Evolutionary conservation across 2,797 vertebrate genomes (phyloP), one percentile per base, ranked within the genome.

Genomic region (Neosilurus mollespiculum): DNA sequence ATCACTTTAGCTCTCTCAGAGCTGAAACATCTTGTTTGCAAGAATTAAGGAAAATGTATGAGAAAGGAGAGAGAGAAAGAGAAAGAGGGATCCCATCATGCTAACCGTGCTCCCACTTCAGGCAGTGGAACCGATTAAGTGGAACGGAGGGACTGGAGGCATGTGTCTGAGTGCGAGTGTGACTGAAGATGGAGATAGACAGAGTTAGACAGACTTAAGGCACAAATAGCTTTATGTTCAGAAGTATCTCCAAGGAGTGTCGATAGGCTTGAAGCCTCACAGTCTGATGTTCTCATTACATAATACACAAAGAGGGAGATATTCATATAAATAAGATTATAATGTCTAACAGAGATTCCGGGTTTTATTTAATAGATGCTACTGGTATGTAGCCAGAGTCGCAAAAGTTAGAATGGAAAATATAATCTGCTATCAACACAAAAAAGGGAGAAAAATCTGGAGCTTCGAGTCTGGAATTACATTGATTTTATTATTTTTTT

Each of bases 151-250:
- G 70, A 59, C 69, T 80, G 62, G 51, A 84, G 69, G 78, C 61
- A 53, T 75, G 58, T 53, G 65, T 78, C 10, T 70, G 53, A 43
- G 81, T 69, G 43, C 53, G 76, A 53, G 76, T 34, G 43, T 54
- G 82, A 72, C 76, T 64, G 78, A 71, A 79, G 49, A 64, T 70
- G 51, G 82, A 79, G 82, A 70, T 34, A 72, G 77, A 18, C 65
- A 70, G 66, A 69, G 76, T 64, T 9, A 72, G 30, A 76, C 51
- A 59, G 78, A 51, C 61, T 84, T 88, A 87, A 91, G 91, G 92
- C 91, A 78, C 92, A 93, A 86, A 89, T 85, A 92, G 89, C 86
- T 90, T 90, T 91, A 88, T 85, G 88, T 90, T 91, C 88, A 85
- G 86, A 89, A 89, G 90, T 90, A 92, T 93, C 92, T 92, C 75